These are phyloP conservation scores for Pempheris klunzingeri DNA, from an alignment of 2,797 vertebrate species.

Conservation along the genomic window DNA sequence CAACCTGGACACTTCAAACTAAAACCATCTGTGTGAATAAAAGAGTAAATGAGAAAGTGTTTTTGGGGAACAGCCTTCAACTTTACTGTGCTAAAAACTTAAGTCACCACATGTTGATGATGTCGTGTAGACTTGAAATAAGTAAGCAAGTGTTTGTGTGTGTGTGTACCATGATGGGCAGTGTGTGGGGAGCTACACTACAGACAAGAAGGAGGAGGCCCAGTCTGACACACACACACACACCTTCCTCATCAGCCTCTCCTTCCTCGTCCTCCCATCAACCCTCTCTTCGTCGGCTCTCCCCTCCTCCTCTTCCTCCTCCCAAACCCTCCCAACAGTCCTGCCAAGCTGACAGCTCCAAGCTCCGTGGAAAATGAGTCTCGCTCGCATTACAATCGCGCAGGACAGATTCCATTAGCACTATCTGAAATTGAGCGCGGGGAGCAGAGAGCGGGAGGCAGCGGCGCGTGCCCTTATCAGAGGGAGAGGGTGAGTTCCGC, in stretches of 20 bases:
- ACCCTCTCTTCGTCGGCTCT: conserved; percentile 70
- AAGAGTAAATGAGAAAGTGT: background rate
- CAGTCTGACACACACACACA: conserved; percentile 38
- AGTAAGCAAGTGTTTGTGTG: no score
- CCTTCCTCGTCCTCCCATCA: conserved; percentile 79
- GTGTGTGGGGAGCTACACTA: conserved; percentile 46
- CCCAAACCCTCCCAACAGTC: conserved; percentile 52
- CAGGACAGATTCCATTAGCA: conserved; percentile 99
- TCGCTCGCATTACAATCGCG: conserved; percentile 98
- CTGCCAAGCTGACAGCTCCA: conserved; percentile 94
- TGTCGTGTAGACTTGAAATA: background rate
- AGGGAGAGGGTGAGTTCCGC: conserved; percentile 78
- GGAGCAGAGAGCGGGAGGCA: conserved; percentile 87
- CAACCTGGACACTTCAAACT: background rate
- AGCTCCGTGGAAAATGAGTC: conserved; percentile 99
- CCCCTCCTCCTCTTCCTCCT: conserved; percentile 10
- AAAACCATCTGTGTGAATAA: background rate
- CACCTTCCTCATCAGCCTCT: conserved; percentile 48
- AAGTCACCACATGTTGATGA: background rate
- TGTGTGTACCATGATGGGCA: conserved; percentile 29
- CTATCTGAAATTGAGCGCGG: conserved; percentile 98
- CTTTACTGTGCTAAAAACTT: background rate
- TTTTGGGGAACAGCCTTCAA: background rate
- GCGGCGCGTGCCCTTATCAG: conserved; percentile 90
- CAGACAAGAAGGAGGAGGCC: conserved; percentile 68